phyloP scores from a whole-genome alignment of 2,888 invertebrate species.

The Cheilosia soror region DNA sequence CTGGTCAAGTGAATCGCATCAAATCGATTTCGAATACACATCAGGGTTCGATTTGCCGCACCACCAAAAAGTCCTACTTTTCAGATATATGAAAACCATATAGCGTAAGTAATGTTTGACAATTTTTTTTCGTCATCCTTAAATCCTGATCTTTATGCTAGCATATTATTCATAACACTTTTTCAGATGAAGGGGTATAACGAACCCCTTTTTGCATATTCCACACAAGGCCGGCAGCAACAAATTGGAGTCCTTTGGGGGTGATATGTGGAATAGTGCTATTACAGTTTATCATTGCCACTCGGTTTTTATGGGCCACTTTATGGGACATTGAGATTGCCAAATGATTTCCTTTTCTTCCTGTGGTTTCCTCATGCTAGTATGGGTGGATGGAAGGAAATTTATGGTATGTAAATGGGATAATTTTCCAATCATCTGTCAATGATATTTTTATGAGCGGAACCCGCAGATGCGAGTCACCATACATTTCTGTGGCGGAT shows the following conservation, averaged over 20 bases:
- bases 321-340: slow-evolving; percentile 75
- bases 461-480: slow-evolving; percentile 11
- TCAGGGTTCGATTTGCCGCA: slow-evolving; percentile 36
- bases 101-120: slow-evolving; percentile 74
- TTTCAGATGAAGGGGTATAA: slow-evolving; percentile 51
- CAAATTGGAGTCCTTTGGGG: slow-evolving; percentile 75
- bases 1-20: slow-evolving; percentile 69
- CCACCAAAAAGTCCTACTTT: slow-evolving; percentile 14
- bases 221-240: slow-evolving; percentile 25
- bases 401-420: slow-evolving; percentile 80
- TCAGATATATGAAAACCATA: slow-evolving; percentile 26
- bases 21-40: slow-evolving; percentile 77
- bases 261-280: slow-evolving; percentile 75
- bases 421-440: slow-evolving; percentile 79
- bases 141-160: slow-evolving; percentile 77
- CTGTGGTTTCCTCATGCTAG: not conserved
- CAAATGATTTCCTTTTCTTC: slow-evolving; percentile 64
- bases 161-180: slow-evolving; percentile 76
- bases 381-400: slow-evolving; percentile 51
- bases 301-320: slow-evolving; percentile 72
- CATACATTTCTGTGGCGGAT: slow-evolving; percentile 35
- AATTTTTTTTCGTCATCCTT: slow-evolving; percentile 72
- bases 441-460: slow-evolving; percentile 68
- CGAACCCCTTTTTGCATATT: slow-evolving; percentile 47
- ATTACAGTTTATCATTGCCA: slow-evolving; percentile 75